A percentile compares a stretch with the other conserved stretches of the same genome.
Evolutionary conservation across 2,113 vertebrate genomes (phyloP).

Genomic region (Cynopterus brachyotis): DNA sequence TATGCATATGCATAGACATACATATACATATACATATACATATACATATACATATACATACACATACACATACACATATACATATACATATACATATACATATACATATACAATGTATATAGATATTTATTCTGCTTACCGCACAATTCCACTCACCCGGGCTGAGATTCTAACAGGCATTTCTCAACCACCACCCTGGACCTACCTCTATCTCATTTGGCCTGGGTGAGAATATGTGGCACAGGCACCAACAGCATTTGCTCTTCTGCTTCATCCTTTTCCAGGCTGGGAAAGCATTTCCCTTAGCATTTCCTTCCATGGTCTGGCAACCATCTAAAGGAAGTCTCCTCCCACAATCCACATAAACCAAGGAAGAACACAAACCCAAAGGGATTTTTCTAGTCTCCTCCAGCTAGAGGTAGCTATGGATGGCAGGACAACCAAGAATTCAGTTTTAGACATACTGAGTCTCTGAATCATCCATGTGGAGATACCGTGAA

Average conservation of each 20-base stretch:
- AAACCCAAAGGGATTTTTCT: not conserved
- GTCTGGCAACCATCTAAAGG: not conserved
- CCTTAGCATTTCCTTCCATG: not conserved
- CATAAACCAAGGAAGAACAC: not conserved
- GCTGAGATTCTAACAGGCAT: not conserved
- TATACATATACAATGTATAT: no score
- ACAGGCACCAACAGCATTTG: not conserved
- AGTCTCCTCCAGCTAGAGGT: not conserved
- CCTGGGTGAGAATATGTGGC: not conserved
- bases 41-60: no score
- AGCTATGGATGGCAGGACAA: no score
- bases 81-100: no score
- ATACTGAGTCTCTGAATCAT: not conserved
- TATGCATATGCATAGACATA: no score
- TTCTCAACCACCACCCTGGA: not conserved
- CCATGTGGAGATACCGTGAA: not conserved
- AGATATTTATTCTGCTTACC: not conserved
- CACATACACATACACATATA: no score
- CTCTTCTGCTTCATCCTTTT: not conserved
- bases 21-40: no score
- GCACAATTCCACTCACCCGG: not conserved
- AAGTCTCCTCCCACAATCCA: not conserved
- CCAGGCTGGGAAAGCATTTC: not conserved
- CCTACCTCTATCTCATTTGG: not conserved
- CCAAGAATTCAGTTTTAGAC: not conserved